Base-by-base conservation (phyloP, 1,140 invertebrate species). In the Rhynchophorus ferrugineus region DNA sequence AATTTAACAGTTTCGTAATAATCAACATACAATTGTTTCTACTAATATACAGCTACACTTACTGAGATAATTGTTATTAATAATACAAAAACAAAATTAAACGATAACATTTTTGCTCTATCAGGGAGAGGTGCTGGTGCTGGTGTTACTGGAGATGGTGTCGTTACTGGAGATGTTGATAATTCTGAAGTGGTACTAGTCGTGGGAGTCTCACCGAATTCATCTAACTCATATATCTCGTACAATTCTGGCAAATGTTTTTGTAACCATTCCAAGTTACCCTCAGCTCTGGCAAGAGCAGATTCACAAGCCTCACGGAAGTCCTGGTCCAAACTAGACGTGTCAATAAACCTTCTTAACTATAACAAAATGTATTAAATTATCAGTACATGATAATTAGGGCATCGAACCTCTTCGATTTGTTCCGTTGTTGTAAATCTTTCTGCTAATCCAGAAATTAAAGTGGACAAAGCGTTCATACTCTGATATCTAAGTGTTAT, bases 361-460 rank as follows among this genome's bases (percentile, higher is more conserved):
- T 57, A 17, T 18, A 56, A 56, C 21, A 51, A 18, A 19, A 49
- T 7, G 8, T 34, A 5, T 29, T 2, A 21, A 20, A 8, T 21
- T 6, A 44, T n/a, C 11, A 6, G 11, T 6, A 29, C 5, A 29
- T 29, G 11, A 6, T 29, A 6, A 11, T 6, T 6, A 29, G 24
- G 11, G 24, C 5, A 29, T 29, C 24, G 39, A 38, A 58, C 56
- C 20, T 39, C 39, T 0, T 38, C 34, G 2, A 56, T 7, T 45
- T 57, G 49, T 41, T 22, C 19, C 20, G 45, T 0, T 0, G 53
- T 59, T 1, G 57, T 59, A 49, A 58, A 53, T 45, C 49, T 49
- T 39, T 56, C 47, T 9, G 49, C 50, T 3, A 58, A 45, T 1
- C 53, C 47, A 11, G 13, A 54, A 17, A 57, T 54, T 35, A 59